Base-by-base conservation (phyloP, 1,140 invertebrate species). In the Brachionus asplanchnoidis region DNA sequence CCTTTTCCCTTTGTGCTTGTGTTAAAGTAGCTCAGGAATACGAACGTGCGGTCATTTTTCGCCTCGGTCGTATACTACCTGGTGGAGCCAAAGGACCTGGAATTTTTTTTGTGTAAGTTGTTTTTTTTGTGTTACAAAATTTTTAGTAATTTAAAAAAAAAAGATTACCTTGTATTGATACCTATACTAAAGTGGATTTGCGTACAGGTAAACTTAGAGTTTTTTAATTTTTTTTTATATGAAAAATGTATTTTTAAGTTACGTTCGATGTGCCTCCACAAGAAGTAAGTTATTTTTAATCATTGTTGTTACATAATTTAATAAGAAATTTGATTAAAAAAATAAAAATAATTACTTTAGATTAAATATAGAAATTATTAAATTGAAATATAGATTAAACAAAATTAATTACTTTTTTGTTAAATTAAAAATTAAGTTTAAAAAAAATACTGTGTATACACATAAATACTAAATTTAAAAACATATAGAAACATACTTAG, bases 121-220 rank as follows among this genome's bases (percentile, higher is more conserved):
- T 20, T 26, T 12, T 80, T 56, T n/a, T 36, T 4, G 5, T 36
- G 14, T 2, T 3, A 36, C 1, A 36, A 40, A 17, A n/a, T 46
- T n/a, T 40, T 11, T 36, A 11, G 2, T 40, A 14, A 70, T 70
- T 14, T 5, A 12, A 5, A 77, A 42, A 11, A 32, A 20, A 5
- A 11, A 73, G 86, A 32, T 2, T 86, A n/a, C 85, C 85, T 11
- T 86, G 68, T 42, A 66, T 86, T 56, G 85, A 97, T 87, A 94
- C 93, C 40, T 96, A 95, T 87, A 93, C 93, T 56, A 95, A 94
- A 88, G 94, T 92, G 40, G 95, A 97, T 88, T 89, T 97, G 66
- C 91, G 95, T 82, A 92, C 92, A 14, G 90, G 95, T 84, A 95
- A 95, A 0, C 17, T 50, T n/a, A 53, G n/a, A n/a, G 46, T 6